Evolutionary conservation across 2,888 invertebrate genomes (phyloP), one percentile per base, ranked within the genome.

Genomic region (Pardosa pseudoannulata): DNA sequence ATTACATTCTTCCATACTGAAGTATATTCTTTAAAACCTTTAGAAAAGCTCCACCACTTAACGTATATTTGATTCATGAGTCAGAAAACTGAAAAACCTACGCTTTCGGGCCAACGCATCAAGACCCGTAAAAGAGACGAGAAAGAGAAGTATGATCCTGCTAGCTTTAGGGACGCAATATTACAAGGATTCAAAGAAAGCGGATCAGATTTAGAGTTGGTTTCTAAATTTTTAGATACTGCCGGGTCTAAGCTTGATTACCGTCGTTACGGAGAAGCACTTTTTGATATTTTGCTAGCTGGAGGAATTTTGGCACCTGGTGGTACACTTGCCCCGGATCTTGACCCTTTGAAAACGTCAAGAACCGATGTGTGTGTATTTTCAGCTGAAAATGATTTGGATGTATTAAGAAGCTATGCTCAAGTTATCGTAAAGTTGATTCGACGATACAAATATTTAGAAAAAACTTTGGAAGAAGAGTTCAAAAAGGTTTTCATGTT

Each of bases 101-200:
- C 97, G 95, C 94, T 98, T 95, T 97, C 97, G 95, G 98, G 98
- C 96, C 98, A 98, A 95, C 97, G 98, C 95, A 98, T 98, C 95
- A 98, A 98, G 97, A 98, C 98, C 96, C 96, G 98, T 96, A 98
- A 98, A 96, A 97, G 98, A 97, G 98, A 98, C 98, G 98, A 98
- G 95, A 98, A 97, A 95, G 98, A 98, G 95, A 98, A 98, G 94
- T 98, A 97, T 95, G 98, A 98, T 94, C 98, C 98, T 93, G 95
- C 95, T 93, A 98, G 97, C 93, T 98, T 98, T 94, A 96, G 98
- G 93, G 98, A 98, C 94, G 96, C 96, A 92, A 95, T 98, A 93
- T 95, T 98, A 93, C 95, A 95, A 93, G 98, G 98, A 91, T 95
- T 98, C 92, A 96, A 97, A 74, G 89, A 89, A 39, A 68, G 87